Evolutionary conservation across 1,140 invertebrate species (phyloP), one percentile per base, ranked within the genome.

Genomic region (Nasonia longicornis): DNA sequence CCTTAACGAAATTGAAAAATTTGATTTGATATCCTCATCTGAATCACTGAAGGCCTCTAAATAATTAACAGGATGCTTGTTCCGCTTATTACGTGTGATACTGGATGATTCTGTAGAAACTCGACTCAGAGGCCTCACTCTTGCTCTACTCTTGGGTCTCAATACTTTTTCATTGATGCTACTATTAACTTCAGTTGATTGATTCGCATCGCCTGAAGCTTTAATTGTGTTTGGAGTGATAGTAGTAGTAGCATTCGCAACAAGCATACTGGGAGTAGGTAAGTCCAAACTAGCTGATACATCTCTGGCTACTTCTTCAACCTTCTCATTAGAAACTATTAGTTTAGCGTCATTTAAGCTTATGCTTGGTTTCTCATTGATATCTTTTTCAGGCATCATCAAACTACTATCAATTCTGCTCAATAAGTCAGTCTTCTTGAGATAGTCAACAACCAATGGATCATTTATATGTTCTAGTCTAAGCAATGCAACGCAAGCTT

Each of bases 381-480:
- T 67, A 2, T 29, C 11, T 67, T 67, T 31, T 31, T 2, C 16
- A 31, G 22, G 11, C 10, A 7, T n/a, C 20, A n/a, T 0, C n/a
- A 22, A 1, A 80, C 20, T 22, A 42, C 31, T 45, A 16, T 29
- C 3, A 20, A 22, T 1, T 42, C 52, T 76, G 16, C 20, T 71
- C 64, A 35, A 11, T 16, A 42, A 63, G 67, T 66, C 75, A 81
- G 6, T 75, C 42, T 58, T 72, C 38, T n/a, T 67, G 1, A 45
- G 58, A 42, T 73, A 82, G 2, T 48, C n/a, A 22, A 14, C 7
- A 14, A 82, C 31, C 76, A 76, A 11, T 10, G 45, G 67, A 84
- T 78, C 63, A 12, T 22, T 6, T n/a, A 73, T 72, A 31, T 77
- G 6, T 58, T 83, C 83, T 26, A 84, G 38, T 72, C 35, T 82